A percentile compares a stretch with the other conserved stretches of the same genome.
phyloP scores from a whole-genome alignment of 2,113 vertebrate genomes.

The Brachirus orientalis region DNA sequence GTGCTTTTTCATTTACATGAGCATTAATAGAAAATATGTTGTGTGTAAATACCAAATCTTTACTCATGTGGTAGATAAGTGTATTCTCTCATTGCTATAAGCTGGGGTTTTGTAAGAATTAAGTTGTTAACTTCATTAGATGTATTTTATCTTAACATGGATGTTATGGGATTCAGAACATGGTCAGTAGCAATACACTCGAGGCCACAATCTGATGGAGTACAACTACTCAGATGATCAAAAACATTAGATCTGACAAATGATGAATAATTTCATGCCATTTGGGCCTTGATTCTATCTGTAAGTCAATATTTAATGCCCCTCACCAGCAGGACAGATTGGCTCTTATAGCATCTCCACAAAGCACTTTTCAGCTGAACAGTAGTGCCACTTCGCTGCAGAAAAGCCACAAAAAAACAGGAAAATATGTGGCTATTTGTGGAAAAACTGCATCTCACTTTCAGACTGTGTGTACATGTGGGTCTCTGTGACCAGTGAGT shows the following conservation, averaged over 20 bases:
- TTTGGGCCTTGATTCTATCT: slow-evolving; percentile 35
- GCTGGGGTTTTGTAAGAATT: slow-evolving; percentile 20
- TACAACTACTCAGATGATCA: slow-evolving; percentile 33
- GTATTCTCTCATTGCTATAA: too few relatives aligned
- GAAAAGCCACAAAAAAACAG: slow-evolving; percentile 30
- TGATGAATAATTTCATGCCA: slow-evolving; percentile 48
- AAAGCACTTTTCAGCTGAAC: slow-evolving; percentile 9
- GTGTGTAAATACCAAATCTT: slow-evolving; percentile 3
- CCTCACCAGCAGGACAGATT: slow-evolving; percentile 37
- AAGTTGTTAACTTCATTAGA: slow-evolving; percentile 9
- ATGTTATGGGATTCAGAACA: slow-evolving; percentile 34
- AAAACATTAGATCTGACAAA: slow-evolving; percentile 50
- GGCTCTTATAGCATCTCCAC: slow-evolving; percentile 23
- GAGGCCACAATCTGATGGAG: slow-evolving; percentile 22
- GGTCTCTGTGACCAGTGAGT: slow-evolving; percentile 16
- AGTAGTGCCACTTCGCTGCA: slow-evolving; percentile 7
- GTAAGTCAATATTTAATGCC: slow-evolving; percentile 58
- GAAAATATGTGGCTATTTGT: slow-evolving; percentile 31
- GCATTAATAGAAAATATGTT: not conserved
- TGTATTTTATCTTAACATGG: slow-evolving; percentile 18
- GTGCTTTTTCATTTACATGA: too few relatives aligned
- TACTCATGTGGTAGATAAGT: not conserved
- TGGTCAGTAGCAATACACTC: slow-evolving; percentile 24
- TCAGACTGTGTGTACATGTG: slow-evolving; percentile 29
- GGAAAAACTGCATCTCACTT: slow-evolving; percentile 26